Base-by-base conservation (phyloP, 2,797 vertebrate genomes). In the Acrossocheilus fasciatus region DNA sequence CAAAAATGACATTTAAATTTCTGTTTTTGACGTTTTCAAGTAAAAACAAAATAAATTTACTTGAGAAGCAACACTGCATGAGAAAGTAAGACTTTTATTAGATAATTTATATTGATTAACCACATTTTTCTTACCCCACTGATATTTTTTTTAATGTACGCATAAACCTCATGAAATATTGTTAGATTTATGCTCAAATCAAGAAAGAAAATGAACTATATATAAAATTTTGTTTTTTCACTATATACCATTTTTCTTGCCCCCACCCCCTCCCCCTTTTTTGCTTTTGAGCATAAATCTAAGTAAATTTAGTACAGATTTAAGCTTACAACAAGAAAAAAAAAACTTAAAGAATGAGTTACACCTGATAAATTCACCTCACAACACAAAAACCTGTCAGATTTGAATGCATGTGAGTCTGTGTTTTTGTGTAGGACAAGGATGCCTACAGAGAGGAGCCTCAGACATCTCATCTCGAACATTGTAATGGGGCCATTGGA, bases 381-480 rank as follows among this genome's bases (percentile, higher is more conserved):
- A 77, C 70, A 26, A 20, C 20, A 50, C 81, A 87, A 73, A 85
- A 82, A 89, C 74, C 39, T 80, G 73, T 78, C 41, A 69, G 30
- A 66, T 36, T 82, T 88, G 83, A 89, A 88, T 62, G 78, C 20
- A 6, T 68, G 54, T 85, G 73, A 82, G 50, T 87, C 34, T 85
- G 74, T 83, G 74, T 88, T 62, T 77, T 23, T 70, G 34, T 81
- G 57, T 43, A 57, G 74, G 47, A 36, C 77, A 64, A 79, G 59
- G 8, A 50, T 80, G 72, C 78, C 87, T 87, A 90, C 88, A 89
- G 59, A 83, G 84, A 83, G 88, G 75, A 39, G 69, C n/a, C 70
- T 91, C 88, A 91, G 87, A 91, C 91, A 90, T 92, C 91, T 92
- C 85, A 83, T 76, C 45, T 12, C 17, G 90, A 82, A 91, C 90